These are phyloP conservation scores for Boulengeromyrus knoepffleri DNA, from an alignment of 2,113 vertebrate genomes.

Conservation along the genomic window DNA sequence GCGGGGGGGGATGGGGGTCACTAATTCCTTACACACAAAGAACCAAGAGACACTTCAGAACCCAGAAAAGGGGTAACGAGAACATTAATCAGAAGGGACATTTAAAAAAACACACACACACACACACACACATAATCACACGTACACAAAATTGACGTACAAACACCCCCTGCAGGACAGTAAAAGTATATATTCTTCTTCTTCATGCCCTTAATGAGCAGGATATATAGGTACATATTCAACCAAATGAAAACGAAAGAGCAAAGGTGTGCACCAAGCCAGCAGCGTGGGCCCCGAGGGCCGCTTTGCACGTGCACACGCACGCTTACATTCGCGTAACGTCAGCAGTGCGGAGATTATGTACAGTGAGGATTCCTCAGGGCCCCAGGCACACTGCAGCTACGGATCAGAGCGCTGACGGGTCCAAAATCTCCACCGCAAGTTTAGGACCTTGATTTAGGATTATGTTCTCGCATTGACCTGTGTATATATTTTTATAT, in stretches of 20 bases:
- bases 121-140: constrained; percentile 18
- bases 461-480: neutral
- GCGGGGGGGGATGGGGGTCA: neutral
- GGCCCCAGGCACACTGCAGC: constrained; percentile 41
- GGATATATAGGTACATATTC: constrained; percentile 46
- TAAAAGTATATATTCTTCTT: constrained; percentile 39
- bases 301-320: constrained; percentile 45
- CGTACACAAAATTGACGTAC: constrained; percentile 28
- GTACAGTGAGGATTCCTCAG: constrained; percentile 52
- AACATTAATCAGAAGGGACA: constrained; percentile 27
- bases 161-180: constrained; percentile 46
- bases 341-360: constrained; percentile 58
- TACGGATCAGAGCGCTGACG: constrained; percentile 33
- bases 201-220: constrained; percentile 47
- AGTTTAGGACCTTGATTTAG: neutral
- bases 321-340: constrained; percentile 53
- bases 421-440: constrained; percentile 30
- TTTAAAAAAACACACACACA: constrained; percentile 20
- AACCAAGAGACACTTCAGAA: constrained; percentile 29
- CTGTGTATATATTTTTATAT: constrained; percentile 1
- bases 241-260: constrained; percentile 45
- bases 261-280: constrained; percentile 45
- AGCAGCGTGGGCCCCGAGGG: constrained; percentile 58
- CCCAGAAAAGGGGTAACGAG: constrained; percentile 34
- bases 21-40: constrained; percentile 23